Evolutionary conservation across 2,888 invertebrate species (phyloP).

Genomic region (Rhagophthalmus giganteus): DNA sequence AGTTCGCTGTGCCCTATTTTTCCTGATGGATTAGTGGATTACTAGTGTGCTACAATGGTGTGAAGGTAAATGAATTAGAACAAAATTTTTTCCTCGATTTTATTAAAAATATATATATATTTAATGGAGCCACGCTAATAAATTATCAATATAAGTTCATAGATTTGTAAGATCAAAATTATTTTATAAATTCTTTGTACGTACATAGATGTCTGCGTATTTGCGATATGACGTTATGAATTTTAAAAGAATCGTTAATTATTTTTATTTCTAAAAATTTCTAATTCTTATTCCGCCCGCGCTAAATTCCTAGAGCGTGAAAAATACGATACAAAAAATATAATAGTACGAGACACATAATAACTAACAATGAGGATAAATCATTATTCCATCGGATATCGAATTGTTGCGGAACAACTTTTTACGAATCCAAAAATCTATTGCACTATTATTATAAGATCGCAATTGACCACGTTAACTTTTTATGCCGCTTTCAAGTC

Average conservation of each 20-base stretch:
- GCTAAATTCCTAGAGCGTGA: constrained; percentile 11
- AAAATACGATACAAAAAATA: constrained; percentile 9
- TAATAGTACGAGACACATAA: constrained; percentile 1
- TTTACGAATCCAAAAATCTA: not conserved
- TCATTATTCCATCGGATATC: constrained; percentile 6
- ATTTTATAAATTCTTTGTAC: not conserved
- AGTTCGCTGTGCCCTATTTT: no score
- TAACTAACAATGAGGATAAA: not conserved
- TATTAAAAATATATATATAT: no score
- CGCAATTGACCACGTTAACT: no score
- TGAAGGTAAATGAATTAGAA: no score
- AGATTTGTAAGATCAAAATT: no score
- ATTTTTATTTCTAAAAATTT: constrained; percentile 12
- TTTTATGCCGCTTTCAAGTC: no score
- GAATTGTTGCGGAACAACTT: not conserved
- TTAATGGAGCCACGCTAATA: no score
- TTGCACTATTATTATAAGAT: no score
- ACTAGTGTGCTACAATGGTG: no score
- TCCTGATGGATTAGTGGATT: no score
- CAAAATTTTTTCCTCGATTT: no score
- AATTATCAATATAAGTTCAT: no score
- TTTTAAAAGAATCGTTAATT: constrained; percentile 13
- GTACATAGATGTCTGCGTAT: constrained; percentile 4
- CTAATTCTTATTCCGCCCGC: constrained; percentile 8
- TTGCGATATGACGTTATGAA: constrained; percentile 11